These are phyloP conservation scores for Orchestia grillus DNA, from an alignment of 1,140 invertebrate genomes.

Conservation along the genomic window DNA sequence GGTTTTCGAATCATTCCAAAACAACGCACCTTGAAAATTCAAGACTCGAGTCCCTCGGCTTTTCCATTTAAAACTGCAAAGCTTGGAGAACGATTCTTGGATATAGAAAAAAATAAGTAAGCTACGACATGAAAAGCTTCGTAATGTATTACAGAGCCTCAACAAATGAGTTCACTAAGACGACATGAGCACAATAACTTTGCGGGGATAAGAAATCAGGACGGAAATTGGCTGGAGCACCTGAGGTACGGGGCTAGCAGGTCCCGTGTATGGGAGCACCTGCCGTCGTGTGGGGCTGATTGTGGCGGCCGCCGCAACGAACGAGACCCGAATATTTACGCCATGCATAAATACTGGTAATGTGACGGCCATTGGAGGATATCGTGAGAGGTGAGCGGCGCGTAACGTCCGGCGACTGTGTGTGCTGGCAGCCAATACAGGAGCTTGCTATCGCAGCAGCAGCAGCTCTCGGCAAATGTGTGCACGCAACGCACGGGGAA, in stretches of 20 bases:
- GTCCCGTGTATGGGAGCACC: background rate
- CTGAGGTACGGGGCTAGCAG: background rate
- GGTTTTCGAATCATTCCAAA: background rate
- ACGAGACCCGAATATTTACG: background rate
- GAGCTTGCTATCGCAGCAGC: background rate
- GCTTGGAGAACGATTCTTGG: background rate
- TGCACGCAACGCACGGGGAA: background rate
- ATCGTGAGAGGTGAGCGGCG: constrained; percentile 16
- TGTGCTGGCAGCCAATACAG: background rate
- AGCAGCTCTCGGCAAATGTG: background rate
- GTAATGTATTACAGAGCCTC: background rate
- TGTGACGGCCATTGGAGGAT: constrained; percentile 17
- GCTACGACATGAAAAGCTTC: background rate
- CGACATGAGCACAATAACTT: background rate
- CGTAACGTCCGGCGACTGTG: background rate
- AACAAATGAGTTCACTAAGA: background rate
- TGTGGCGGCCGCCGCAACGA: background rate
- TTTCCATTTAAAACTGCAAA: background rate
- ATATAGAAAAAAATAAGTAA: background rate
- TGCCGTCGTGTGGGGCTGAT: background rate
- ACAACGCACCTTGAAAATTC: background rate
- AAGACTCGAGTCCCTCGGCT: background rate
- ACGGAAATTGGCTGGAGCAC: background rate
- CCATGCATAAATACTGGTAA: constrained; percentile 1
- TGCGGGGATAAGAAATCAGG: background rate